These are phyloP conservation scores for Campoletis raptor DNA, from an alignment of 2,888 invertebrate species.

Conservation along the genomic window DNA sequence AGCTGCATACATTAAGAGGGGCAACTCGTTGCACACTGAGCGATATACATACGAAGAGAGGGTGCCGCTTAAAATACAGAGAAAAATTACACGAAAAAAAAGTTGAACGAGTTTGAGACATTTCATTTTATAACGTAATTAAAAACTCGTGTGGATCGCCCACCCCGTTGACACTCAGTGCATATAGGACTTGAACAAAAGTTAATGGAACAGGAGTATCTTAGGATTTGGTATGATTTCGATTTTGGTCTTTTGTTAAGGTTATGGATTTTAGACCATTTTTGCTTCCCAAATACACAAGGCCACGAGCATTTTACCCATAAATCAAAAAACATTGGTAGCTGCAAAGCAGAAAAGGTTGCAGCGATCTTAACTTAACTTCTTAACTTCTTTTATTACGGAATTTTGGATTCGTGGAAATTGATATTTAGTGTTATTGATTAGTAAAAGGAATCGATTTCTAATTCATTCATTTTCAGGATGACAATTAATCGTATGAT, in stretches of 20 bases:
- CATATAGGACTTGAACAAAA: too few species aligned
- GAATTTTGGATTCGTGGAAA: background rate
- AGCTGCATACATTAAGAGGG: conserved; percentile 10
- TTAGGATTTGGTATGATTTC: too few species aligned
- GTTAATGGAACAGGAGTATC: too few species aligned
- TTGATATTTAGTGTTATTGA: background rate
- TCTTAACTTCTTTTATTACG: too few species aligned
- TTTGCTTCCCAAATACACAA: background rate
- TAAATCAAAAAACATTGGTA: background rate
- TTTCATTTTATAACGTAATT: background rate
- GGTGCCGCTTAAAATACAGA: background rate
- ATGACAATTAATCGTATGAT: background rate
- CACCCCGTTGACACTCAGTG: too few species aligned
- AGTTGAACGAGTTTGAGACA: too few species aligned
- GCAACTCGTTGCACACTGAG: conserved; percentile 41
- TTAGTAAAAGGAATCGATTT: background rate
- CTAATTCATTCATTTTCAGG: background rate
- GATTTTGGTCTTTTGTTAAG: too few species aligned
- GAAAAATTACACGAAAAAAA: background rate
- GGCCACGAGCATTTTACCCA: background rate
- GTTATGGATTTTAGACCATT: too few species aligned
- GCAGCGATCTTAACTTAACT: background rate
- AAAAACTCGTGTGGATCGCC: background rate
- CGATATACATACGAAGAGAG: background rate
- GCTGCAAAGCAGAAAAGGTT: background rate